phyloP scores from a whole-genome alignment of 2,797 vertebrate species.

The Decapterus maruadsi region DNA sequence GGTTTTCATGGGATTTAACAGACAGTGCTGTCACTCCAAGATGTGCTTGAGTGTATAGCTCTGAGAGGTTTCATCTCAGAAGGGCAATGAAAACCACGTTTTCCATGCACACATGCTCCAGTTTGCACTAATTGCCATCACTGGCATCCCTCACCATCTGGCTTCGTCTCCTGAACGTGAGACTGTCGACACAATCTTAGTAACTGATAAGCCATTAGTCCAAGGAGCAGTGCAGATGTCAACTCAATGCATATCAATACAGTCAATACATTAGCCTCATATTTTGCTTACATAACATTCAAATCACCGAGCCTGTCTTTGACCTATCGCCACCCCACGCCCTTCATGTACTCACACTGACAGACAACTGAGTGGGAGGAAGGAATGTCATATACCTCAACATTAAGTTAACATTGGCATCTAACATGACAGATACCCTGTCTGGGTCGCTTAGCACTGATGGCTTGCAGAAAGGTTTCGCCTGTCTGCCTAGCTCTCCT shows the following conservation, averaged over 20 bases:
- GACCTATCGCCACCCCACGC: slow-evolving; percentile 39
- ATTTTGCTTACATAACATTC: slow-evolving; percentile 57
- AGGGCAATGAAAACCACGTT: slow-evolving; percentile 35
- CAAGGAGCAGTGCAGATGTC: slow-evolving; percentile 55
- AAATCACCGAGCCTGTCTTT: slow-evolving; percentile 38
- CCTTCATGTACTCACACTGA: slow-evolving; percentile 31
- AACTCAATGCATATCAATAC: slow-evolving; percentile 58
- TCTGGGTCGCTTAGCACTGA: slow-evolving; percentile 75
- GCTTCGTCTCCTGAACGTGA: slow-evolving; percentile 51
- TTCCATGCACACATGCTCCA: slow-evolving; percentile 39
- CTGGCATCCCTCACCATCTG: slow-evolving; percentile 72
- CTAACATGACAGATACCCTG: slow-evolving; percentile 70
- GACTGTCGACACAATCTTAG: slow-evolving; percentile 45
- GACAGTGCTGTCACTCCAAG: slow-evolving; percentile 53
- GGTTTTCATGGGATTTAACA: slow-evolving; percentile 56
- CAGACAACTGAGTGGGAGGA: slow-evolving; percentile 68
- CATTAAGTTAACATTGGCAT: slow-evolving; percentile 72
- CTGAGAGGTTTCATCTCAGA: slow-evolving; percentile 54
- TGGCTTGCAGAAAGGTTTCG: slow-evolving; percentile 71
- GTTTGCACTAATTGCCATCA: slow-evolving; percentile 60
- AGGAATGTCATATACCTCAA: slow-evolving; percentile 67
- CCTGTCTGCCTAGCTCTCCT: slow-evolving; percentile 72
- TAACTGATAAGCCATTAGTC: slow-evolving; percentile 56
- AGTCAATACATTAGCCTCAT: slow-evolving; percentile 58
- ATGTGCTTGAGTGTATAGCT: slow-evolving; percentile 35